Evolutionary conservation across 2,888 invertebrate species (phyloP).

Genomic region (Drosophila borealis): DNA sequence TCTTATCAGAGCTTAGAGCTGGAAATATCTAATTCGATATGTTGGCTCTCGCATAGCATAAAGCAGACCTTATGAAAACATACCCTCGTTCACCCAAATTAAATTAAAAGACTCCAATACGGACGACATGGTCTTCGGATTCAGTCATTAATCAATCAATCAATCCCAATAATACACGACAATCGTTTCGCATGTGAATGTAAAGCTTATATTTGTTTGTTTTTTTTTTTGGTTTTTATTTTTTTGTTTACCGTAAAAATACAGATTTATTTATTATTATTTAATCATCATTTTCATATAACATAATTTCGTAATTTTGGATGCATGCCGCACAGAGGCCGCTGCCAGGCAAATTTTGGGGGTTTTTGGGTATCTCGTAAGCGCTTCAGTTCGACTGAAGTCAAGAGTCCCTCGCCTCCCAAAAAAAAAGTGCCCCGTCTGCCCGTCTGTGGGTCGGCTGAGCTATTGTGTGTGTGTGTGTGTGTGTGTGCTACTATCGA

Average conservation of each 20-base stretch:
- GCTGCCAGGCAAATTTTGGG: background rate
- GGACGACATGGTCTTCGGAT: too few relatives aligned
- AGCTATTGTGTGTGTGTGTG: conserved; percentile 34
- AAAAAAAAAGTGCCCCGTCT: background rate
- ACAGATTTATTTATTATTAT: conserved; percentile 56
- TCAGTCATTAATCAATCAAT: too few relatives aligned
- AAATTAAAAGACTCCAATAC: too few relatives aligned
- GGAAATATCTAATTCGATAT: too few relatives aligned
- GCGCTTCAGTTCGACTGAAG: conserved; percentile 40
- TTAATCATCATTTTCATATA: conserved; percentile 46
- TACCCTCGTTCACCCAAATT: too few relatives aligned
- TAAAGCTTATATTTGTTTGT: conserved; percentile 66
- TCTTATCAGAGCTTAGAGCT: too few relatives aligned
- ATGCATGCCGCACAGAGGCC: conserved; percentile 54
- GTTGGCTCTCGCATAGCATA: too few relatives aligned
- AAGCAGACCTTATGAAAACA: too few relatives aligned
- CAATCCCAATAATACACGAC: background rate
- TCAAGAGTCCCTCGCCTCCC: conserved; percentile 1
- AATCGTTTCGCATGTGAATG: conserved; percentile 46
- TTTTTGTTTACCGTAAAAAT: conserved; percentile 55
- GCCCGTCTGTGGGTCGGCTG: conserved; percentile 24
- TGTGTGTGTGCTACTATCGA: conserved; percentile 33
- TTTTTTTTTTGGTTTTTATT: background rate
- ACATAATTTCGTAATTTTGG: conserved; percentile 69
- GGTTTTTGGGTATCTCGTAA: background rate